Evolutionary conservation across 30 jellyfish, hydroid and myxozoan species (phyloP), one percentile per base, ranked within the genome.

Genomic region (Clytia hemisphaerica): DNA sequence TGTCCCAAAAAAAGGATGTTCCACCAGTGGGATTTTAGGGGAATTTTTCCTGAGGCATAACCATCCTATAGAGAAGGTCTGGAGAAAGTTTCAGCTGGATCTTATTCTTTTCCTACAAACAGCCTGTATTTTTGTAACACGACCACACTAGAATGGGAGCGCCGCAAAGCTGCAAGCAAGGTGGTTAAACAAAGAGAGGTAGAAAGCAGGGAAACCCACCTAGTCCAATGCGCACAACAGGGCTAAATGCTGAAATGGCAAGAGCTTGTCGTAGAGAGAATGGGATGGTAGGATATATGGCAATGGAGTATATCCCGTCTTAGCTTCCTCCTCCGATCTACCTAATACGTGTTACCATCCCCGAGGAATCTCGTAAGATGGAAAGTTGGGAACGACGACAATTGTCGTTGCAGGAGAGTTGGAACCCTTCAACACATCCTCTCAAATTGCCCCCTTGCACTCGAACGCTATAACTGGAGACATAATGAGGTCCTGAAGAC

Each of bases 171-270:
- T n/a, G n/a, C n/a, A n/a, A n/a, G n/a, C n/a, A n/a, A n/a, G n/a
- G n/a, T n/a, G n/a, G n/a, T n/a, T n/a, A n/a, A n/a, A n/a, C n/a
- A n/a, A n/a, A n/a, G n/a, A 15, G 66, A 51, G 66, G 66, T 19
- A 51, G 66, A 51, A 21, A 51, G 25, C 26, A 51, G 66, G 25
- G 66, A 51, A 51, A 25, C 25, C 66, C 66, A 51, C 66, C 66
- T 51, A 15, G 25, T 51, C 18, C 66, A 51, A 51, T 51, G 66
- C 25, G 10, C 66, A 15, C 66, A 51, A 6, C 66, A 51, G 25
- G 66, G 66, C 18, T 19, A 51, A 51, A n/a, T n/a, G n/a, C n/a
- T n/a, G n/a, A n/a, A n/a, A n/a, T n/a, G n/a, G n/a, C n/a, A n/a
- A 51, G 25, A 51, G 18, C 36, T 21, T 51, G 66, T 51, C 12